phyloP scores from a whole-genome alignment of 1,140 invertebrate genomes.

The Hyles vespertilio region DNA sequence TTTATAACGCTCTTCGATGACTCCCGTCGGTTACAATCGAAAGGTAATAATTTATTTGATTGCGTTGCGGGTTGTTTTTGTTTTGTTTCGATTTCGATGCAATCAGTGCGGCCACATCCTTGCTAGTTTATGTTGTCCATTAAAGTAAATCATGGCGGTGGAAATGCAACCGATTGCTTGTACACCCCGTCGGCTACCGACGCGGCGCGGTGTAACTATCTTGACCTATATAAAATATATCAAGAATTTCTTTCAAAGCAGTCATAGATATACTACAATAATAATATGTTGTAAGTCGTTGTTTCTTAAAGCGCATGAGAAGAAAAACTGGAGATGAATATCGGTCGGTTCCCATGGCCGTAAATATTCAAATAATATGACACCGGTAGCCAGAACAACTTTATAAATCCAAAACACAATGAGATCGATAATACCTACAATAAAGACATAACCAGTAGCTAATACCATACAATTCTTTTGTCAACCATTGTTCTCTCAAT shows the following conservation, averaged over 20 bases:
- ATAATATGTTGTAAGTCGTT: no score
- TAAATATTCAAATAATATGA: constrained; percentile 55
- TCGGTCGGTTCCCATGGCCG: constrained; percentile 50
- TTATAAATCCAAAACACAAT: constrained; percentile 61
- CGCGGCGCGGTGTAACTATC: constrained; percentile 8
- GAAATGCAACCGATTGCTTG: not conserved
- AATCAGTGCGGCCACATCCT: constrained; percentile 26
- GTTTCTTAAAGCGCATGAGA: no score
- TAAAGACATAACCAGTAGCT: constrained; percentile 62
- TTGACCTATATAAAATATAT: not conserved
- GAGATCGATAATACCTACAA: constrained; percentile 59
- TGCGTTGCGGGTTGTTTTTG: no score
- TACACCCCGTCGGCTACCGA: constrained; percentile 13
- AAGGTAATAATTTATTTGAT: no score
- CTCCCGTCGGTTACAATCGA: no score
- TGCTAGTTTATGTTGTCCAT: constrained; percentile 25
- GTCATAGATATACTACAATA: not conserved
- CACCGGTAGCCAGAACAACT: constrained; percentile 47
- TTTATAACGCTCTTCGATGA: not conserved
- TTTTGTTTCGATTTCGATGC: not conserved
- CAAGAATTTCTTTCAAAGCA: not conserved
- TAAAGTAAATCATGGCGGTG: constrained; percentile 28
- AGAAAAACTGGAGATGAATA: constrained; percentile 1
- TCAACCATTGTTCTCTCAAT: constrained; percentile 42
- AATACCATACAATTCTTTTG: constrained; percentile 59